These are phyloP conservation scores for Notarius lentiginosus DNA, from an alignment of 2,113 vertebrate genomes.

Conservation along the genomic window DNA sequence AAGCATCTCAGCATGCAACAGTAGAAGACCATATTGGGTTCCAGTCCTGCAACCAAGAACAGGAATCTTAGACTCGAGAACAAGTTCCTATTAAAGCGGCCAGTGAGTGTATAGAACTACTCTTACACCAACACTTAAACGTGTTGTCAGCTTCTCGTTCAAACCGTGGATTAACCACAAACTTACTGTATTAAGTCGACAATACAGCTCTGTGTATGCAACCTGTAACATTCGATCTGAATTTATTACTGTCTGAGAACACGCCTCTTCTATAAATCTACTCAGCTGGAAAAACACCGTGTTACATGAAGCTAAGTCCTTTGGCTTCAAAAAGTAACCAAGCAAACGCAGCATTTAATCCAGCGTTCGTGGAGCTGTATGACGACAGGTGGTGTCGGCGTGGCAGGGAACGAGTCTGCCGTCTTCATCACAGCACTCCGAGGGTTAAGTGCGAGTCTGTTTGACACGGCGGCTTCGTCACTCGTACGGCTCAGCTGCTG, in stretches of 20 bases:
- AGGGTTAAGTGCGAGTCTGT: slow-evolving; percentile 66
- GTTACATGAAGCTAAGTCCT: neutral
- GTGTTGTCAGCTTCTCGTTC: neutral
- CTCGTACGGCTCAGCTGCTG: slow-evolving; percentile 73
- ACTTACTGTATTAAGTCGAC: neutral
- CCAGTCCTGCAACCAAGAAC: too few relatives aligned
- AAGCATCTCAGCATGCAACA: too few relatives aligned
- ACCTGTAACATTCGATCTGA: neutral
- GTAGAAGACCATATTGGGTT: too few relatives aligned
- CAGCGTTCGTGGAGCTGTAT: slow-evolving; percentile 4
- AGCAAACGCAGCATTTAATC: neutral
- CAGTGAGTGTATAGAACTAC: too few relatives aligned
- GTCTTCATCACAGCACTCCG: slow-evolving; percentile 48
- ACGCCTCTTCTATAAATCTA: neutral
- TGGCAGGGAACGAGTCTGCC: neutral
- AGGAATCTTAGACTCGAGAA: too few relatives aligned
- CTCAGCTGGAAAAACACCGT: neutral
- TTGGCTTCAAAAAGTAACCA: neutral
- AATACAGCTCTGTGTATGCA: neutral
- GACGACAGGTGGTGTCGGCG: slow-evolving; percentile 25
- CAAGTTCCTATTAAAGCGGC: too few relatives aligned
- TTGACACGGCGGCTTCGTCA: slow-evolving; percentile 70
- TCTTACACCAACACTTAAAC: neutral
- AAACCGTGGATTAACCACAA: neutral
- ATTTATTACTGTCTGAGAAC: neutral